Evolutionary conservation across 2,888 invertebrate genomes (phyloP).

Genomic region (Tipula helvola): DNA sequence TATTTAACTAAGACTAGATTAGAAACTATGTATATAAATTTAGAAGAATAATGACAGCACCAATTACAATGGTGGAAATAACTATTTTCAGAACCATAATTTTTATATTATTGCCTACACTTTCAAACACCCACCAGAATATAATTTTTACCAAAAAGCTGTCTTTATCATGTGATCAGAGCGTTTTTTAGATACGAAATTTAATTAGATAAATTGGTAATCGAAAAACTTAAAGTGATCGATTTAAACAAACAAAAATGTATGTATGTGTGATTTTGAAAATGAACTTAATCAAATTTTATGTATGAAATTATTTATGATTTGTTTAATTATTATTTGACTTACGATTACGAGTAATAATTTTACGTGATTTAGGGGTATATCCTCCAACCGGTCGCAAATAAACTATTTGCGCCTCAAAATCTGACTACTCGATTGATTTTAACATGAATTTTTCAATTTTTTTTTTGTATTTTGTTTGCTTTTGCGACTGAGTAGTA

Average conservation of each 20-base stretch:
- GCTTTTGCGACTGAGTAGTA: too few species aligned
- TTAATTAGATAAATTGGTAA: neutral
- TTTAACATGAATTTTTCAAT: too few species aligned
- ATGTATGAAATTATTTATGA: neutral
- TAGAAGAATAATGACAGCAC: neutral
- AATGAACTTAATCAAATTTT: neutral
- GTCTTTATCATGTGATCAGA: neutral
- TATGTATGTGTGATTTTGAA: neutral
- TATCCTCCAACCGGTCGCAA: too few species aligned
- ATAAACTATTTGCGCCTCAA: too few species aligned
- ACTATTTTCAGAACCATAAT: constrained; percentile 8
- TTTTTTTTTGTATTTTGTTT: too few species aligned
- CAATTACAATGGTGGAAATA: neutral
- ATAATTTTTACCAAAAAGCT: neutral
- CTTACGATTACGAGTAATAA: neutral
- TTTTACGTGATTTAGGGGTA: neutral
- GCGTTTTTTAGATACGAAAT: neutral
- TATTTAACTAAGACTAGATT: neutral
- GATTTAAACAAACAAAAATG: neutral
- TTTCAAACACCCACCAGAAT: neutral
- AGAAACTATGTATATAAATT: neutral
- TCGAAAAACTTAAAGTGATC: neutral
- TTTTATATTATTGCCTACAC: neutral
- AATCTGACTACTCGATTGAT: too few species aligned
- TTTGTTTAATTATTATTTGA: neutral